These are phyloP conservation scores for Melanocharis versteri DNA, from an alignment of 2,113 vertebrate genomes.

Conservation along the genomic window DNA sequence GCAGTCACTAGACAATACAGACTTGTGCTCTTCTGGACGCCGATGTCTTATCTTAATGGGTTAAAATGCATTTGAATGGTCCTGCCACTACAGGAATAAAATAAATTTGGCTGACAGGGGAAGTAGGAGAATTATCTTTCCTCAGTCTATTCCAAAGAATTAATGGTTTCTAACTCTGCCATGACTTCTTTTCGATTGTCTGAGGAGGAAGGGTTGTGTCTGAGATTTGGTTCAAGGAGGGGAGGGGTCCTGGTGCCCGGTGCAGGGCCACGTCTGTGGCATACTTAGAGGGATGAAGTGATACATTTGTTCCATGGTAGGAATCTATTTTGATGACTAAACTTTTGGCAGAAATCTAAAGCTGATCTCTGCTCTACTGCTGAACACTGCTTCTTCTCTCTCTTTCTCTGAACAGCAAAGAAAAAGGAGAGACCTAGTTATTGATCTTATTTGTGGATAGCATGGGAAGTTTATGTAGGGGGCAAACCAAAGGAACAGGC, in stretches of 20 bases:
- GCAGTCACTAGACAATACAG: neutral
- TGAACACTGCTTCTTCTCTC: neutral
- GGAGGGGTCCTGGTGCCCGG: neutral
- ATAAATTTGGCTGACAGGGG: neutral
- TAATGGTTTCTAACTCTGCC: neutral
- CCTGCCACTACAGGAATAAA: neutral
- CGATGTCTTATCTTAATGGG: neutral
- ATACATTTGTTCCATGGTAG: neutral
- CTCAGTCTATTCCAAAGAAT: neutral
- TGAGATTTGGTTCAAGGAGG: neutral
- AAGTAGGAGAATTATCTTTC: neutral
- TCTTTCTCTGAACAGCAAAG: neutral
- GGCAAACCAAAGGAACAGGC: neutral
- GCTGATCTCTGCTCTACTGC: neutral
- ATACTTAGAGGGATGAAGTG: neutral
- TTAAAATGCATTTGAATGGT: neutral
- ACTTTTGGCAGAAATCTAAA: neutral
- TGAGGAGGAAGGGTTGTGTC: neutral
- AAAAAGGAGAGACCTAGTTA: neutral
- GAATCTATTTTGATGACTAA: neutral
- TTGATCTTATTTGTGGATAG: neutral
- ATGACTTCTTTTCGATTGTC: neutral
- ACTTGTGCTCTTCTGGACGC: neutral
- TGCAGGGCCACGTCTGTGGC: rapidly evolving
- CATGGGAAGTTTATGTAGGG: neutral